Conservation (phyloP, 2,888 invertebrate species). For the Listrodromus nycthemerus region DNA sequence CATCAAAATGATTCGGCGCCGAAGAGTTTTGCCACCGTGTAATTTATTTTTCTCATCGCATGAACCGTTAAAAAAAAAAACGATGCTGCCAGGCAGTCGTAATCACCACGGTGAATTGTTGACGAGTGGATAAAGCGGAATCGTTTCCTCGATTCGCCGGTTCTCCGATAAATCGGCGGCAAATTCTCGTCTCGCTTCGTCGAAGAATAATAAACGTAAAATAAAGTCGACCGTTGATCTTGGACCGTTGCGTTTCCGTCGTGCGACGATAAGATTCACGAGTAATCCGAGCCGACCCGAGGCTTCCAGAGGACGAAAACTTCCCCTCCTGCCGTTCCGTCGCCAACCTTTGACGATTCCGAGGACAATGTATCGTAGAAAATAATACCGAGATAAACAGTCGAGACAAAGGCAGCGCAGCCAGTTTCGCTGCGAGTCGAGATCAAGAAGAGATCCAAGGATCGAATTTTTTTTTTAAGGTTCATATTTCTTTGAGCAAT, state of each 20-base stretch:
- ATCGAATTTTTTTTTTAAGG: no score
- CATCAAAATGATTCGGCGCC: no score
- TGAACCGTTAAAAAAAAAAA: background rate
- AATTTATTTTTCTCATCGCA: conserved; percentile 14
- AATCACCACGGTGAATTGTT: conserved; percentile 43
- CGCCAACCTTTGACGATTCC: background rate
- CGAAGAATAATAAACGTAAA: no score
- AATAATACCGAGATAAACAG: background rate
- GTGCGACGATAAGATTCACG: conserved; percentile 34
- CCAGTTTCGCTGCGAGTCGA: no score
- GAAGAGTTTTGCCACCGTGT: background rate
- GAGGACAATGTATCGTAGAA: background rate
- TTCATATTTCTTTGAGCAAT: no score
- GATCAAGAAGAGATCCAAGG: no score
- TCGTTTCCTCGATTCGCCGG: conserved; percentile 7
- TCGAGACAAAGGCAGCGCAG: background rate
- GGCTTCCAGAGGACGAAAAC: background rate
- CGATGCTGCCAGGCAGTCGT: conserved; percentile 22
- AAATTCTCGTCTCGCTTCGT: conserved; percentile 7
- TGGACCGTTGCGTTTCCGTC: background rate
- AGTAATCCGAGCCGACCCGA: background rate
- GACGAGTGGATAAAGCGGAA: conserved; percentile 33
- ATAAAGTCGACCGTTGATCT: no score
- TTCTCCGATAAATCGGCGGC: conserved; percentile 18
- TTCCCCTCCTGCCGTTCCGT: background rate